These are phyloP conservation scores for Lethenteron reissneri DNA, from an alignment of 2,113 vertebrate genomes.

Conservation along the genomic window DNA sequence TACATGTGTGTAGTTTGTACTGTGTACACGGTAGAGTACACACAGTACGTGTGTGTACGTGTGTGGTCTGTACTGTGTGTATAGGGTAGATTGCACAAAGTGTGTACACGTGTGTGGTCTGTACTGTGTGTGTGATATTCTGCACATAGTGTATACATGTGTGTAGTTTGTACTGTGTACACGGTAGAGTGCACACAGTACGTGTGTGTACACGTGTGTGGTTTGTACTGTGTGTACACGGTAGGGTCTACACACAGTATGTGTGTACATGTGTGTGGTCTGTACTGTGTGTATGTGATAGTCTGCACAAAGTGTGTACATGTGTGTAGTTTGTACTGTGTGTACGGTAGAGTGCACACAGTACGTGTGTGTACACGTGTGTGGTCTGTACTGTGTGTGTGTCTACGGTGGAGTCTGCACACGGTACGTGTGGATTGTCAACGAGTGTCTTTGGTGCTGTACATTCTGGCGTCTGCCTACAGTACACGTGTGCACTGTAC, in stretches of 20 bases:
- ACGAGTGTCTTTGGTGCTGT: background rate
- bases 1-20: no score
- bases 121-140: no score
- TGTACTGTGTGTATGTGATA: background rate
- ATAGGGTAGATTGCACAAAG: no score
- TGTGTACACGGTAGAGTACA: background rate
- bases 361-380: background rate
- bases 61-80: no score
- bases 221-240: background rate
- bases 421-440: background rate
- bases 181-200: background rate
- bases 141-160: no score
- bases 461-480: no score
- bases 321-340: background rate
- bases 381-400: background rate
- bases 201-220: background rate
- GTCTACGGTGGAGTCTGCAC: background rate
- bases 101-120: no score
- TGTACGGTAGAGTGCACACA: background rate
- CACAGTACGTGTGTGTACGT: background rate
- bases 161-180: no score
- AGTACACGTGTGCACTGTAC: no score
- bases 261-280: background rate
- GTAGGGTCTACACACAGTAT: background rate
- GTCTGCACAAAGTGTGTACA: background rate